These are phyloP conservation scores for Scarus forsteni DNA, from an alignment of 2,797 vertebrate genomes.

Conservation along the genomic window DNA sequence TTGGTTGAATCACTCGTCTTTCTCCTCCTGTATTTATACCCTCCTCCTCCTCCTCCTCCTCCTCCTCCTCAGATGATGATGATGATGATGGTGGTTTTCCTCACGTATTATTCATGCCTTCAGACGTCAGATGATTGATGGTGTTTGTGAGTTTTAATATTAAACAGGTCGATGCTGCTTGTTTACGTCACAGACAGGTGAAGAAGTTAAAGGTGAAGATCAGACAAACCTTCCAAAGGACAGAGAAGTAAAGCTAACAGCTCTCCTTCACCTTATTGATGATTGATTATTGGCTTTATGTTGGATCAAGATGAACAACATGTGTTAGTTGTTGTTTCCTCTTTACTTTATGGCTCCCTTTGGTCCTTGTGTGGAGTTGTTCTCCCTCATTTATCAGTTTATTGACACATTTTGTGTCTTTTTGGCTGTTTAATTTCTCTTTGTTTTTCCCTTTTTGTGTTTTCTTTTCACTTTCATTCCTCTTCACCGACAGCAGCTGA, in stretches of 20 bases:
- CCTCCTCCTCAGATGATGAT: neutral
- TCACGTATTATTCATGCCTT: conserved; percentile 50
- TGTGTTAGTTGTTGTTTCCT: no score
- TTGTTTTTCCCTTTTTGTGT: no score
- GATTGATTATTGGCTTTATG: neutral
- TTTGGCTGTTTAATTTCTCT: no score
- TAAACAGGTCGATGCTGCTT: conserved; percentile 24
- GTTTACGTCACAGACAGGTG: conserved; percentile 38
- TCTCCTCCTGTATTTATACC: conserved; percentile 56
- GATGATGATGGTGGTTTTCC: neutral
- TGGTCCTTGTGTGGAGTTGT: no score
- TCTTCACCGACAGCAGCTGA: no score
- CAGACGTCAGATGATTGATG: conserved; percentile 55
- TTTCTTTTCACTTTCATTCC: no score
- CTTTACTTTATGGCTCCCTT: no score
- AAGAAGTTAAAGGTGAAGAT: conserved; percentile 29
- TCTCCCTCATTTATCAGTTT: no score
- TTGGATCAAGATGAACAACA: no score
- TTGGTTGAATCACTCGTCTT: neutral
- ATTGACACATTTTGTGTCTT: no score
- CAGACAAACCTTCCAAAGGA: neutral
- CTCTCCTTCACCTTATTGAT: neutral
- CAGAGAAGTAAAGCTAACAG: neutral
- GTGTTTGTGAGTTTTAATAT: conserved; percentile 37
- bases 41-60: neutral